phyloP scores from a whole-genome alignment of 2,797 vertebrate species.

The Adrianichthys oophorus region DNA sequence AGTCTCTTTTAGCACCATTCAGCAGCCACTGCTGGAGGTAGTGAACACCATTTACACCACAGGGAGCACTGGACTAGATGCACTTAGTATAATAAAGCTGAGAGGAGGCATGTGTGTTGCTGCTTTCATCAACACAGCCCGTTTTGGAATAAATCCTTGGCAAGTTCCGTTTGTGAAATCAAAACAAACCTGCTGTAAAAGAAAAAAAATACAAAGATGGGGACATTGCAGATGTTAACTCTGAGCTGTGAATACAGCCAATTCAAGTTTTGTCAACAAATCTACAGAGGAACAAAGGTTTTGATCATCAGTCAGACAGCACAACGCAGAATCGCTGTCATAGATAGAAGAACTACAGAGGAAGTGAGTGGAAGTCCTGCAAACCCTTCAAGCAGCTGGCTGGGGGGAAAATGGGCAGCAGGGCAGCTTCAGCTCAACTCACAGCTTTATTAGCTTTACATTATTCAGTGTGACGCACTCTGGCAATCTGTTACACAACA shows the following conservation, averaged over 20 bases:
- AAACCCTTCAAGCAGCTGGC: conserved; percentile 20
- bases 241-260: not conserved
- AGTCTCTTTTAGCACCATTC: conserved; percentile 12
- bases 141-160: conserved; percentile 29
- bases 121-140: conserved; percentile 23
- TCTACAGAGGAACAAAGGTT: not conserved
- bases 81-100: conserved; percentile 51
- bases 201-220: conserved; percentile 12
- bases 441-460: conserved; percentile 46
- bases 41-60: conserved; percentile 20
- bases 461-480: conserved; percentile 29
- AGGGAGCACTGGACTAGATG: conserved; percentile 26
- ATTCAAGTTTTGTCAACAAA: not conserved
- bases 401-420: conserved; percentile 9
- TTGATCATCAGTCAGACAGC: conserved; percentile 9
- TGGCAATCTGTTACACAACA: conserved; percentile 23
- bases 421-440: conserved; percentile 21
- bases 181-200: conserved; percentile 13
- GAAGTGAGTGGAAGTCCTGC: conserved; percentile 20
- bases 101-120: conserved; percentile 9
- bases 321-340: not conserved
- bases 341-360: not conserved
- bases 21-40: conserved; percentile 17
- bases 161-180: conserved; percentile 24
- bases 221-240: not conserved